Conservation (phyloP, 2,113 vertebrate genomes). For the Ictalurus punctatus region DNA sequence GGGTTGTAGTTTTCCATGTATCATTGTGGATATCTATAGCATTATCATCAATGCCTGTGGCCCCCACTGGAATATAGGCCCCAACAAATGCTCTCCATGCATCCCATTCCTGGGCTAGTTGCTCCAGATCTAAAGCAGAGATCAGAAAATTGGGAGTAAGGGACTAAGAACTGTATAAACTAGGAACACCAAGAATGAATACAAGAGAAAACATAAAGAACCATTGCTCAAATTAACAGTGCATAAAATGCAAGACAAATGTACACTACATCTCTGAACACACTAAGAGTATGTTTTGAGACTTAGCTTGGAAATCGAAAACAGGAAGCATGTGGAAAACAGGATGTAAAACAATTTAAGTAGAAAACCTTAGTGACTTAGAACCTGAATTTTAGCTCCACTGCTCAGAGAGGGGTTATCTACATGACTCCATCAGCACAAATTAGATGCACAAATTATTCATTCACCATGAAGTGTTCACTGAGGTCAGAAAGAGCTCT, state of each 20-base stretch:
- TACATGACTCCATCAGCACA: slow-evolving; percentile 12
- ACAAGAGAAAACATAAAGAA: not conserved
- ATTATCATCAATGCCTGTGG: not conserved
- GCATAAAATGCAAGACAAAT: not conserved
- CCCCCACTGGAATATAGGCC: not conserved
- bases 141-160: not conserved
- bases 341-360: not conserved
- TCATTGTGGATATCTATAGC: not conserved
- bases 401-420: slow-evolving; percentile 24
- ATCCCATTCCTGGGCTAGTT: not conserved
- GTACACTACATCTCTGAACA: not conserved
- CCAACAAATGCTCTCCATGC: not conserved
- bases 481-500: slow-evolving; percentile 49
- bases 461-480: slow-evolving; percentile 45
- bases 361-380: not conserved
- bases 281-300: not conserved
- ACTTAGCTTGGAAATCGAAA: not conserved
- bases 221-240: not conserved
- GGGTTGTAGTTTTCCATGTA: not conserved
- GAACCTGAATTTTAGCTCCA: not conserved
- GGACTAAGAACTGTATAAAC: not conserved
- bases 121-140: not conserved
- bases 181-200: not conserved
- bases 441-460: slow-evolving; percentile 54
- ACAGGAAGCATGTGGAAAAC: not conserved